Evolutionary conservation across 2,888 invertebrate genomes (phyloP), one percentile per base, ranked within the genome.

Genomic region (Netelia melanura): DNA sequence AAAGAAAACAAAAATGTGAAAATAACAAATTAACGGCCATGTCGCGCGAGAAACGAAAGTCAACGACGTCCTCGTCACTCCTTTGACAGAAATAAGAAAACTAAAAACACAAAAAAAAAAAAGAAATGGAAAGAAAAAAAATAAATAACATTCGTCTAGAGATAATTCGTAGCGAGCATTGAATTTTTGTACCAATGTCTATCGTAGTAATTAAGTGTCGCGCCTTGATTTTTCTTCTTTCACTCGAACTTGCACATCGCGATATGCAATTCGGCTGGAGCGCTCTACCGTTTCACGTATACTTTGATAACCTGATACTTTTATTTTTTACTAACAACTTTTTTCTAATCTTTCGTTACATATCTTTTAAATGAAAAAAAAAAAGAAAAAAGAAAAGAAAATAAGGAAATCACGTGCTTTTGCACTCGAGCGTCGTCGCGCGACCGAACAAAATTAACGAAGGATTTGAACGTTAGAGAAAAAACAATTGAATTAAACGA

Each of bases 121-220:
- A 68, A 81, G 61, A 61, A 75, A 68, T 48, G 23, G 30, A 64
- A 79, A 79, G 61, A 68, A 48, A 67, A 75, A 76, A 11, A 75
- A 78, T 72, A 79, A 81, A 64, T 81, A 84, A 87, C 89, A 91
- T 91, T 86, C 90, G 90, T 92, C 91, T 92, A 92, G 89, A 89
- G 90, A 91, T 91, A 91, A 89, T 90, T 89, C 88, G 91, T 91
- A 90, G 89, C 90, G 82, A 91, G 90, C 93, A 93, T 93, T 93
- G 89, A 92, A 92, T 92, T 93, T 93, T 93, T 93, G 93, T 93
- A 93, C 93, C 91, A 90, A 91, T 91, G 91, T 93, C 92, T 93
- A 92, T 91, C 90, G 92, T 93, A 93, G 93, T 89, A 87, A 87
- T 91, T 91, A 90, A 92, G 90, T 90, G 89, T 88, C 89, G 84